A percentile compares a stretch with the other conserved stretches of the same genome.
Evolutionary conservation across 2,888 invertebrate species (phyloP).

Genomic region (Acanthosepion pharaonis): DNA sequence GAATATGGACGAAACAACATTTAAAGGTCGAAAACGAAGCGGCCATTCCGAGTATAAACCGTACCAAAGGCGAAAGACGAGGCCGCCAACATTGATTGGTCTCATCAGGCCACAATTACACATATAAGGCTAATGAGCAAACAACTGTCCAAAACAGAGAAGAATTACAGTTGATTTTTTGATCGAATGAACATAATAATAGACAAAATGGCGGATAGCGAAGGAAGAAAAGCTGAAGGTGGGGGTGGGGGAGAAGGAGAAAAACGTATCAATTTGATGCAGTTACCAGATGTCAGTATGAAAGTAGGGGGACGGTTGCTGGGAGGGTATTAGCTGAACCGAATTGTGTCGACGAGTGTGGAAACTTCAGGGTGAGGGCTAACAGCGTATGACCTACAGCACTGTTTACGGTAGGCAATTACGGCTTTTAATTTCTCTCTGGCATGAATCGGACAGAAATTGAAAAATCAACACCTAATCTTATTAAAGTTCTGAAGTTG

Average conservation of each 20-base stretch:
- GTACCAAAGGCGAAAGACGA: too few species aligned
- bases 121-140: constrained; percentile 18
- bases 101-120: constrained; percentile 16
- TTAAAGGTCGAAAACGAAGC: too few species aligned
- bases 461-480: constrained; percentile 33
- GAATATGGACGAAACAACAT: too few species aligned
- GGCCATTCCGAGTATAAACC: too few species aligned
- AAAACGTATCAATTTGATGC: background rate
- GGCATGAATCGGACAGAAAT: background rate
- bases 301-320: background rate
- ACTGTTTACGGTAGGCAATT: background rate
- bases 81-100: too few species aligned
- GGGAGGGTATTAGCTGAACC: background rate
- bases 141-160: background rate
- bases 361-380: background rate
- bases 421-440: constrained; percentile 1
- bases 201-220: background rate
- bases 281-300: constrained; percentile 33
- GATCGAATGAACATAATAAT: background rate
- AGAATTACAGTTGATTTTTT: constrained; percentile 8
- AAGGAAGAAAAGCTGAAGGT: background rate
- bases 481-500: constrained; percentile 20
- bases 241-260: background rate
- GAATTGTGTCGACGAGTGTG: background rate
- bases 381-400: background rate